These are phyloP conservation scores for Brachystomella parvula DNA, from an alignment of 1,140 invertebrate species.

Conservation along the genomic window DNA sequence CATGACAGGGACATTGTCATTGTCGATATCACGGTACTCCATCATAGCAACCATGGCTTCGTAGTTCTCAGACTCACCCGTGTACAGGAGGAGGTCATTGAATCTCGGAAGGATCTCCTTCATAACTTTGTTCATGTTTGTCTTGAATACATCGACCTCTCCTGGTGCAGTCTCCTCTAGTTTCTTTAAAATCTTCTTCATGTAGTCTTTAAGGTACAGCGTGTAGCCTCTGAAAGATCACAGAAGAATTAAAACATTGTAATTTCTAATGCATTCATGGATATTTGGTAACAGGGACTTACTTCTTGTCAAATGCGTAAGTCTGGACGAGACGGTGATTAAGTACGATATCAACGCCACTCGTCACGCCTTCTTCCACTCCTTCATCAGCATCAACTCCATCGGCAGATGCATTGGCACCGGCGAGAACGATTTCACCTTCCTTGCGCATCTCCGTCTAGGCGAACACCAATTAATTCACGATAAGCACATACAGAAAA, in stretches of 20 bases:
- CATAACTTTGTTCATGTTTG: slow-evolving; percentile 90
- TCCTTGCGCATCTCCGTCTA: slow-evolving; percentile 62
- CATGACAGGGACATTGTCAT: slow-evolving; percentile 68
- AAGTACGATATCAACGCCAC: slow-evolving; percentile 84
- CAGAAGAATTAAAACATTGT: background rate
- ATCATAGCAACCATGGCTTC: slow-evolving; percentile 87
- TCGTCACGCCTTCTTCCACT: slow-evolving; percentile 61
- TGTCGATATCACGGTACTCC: slow-evolving; percentile 85
- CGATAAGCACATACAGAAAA: background rate
- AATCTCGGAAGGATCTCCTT: slow-evolving; percentile 85
- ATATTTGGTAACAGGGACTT: background rate
- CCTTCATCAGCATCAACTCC: slow-evolving; percentile 73
- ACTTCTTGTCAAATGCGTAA: slow-evolving; percentile 78
- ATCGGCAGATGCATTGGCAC: slow-evolving; percentile 87
- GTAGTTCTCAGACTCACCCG: slow-evolving; percentile 87
- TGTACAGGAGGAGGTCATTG: slow-evolving; percentile 90
- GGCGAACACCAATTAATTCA: background rate
- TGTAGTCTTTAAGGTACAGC: slow-evolving; percentile 87
- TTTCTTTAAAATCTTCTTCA: slow-evolving; percentile 84
- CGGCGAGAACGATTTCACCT: slow-evolving; percentile 72
- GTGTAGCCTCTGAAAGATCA: slow-evolving; percentile 60
- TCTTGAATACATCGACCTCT: slow-evolving; percentile 80
- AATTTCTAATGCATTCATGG: background rate
- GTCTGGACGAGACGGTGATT: slow-evolving; percentile 84
- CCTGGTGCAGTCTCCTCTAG: slow-evolving; percentile 69